Percentiles rank a stretch among this genome's conserved stretches.
Conservation (phyloP, 2,888 invertebrate genomes). For the Actias luna region DNA sequence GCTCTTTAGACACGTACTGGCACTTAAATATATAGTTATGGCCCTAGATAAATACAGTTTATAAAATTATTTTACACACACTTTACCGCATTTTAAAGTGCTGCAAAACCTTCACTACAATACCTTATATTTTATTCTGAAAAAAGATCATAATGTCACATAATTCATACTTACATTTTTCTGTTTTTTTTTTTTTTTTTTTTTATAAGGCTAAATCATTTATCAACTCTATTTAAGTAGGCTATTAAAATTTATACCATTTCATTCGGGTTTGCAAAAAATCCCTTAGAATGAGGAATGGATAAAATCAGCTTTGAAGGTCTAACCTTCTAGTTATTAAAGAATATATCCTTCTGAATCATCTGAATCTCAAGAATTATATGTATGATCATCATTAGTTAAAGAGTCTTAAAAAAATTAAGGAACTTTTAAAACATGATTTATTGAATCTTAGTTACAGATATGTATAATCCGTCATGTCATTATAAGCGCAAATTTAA, state of each 20-base stretch:
- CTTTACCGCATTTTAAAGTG: background rate
- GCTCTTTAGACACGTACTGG: background rate
- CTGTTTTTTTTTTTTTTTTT: background rate
- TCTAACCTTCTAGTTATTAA: too few relatives aligned
- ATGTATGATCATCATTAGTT: too few relatives aligned
- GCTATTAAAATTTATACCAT: background rate
- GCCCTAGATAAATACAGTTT: background rate
- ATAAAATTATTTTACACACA: background rate
- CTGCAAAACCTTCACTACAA: background rate
- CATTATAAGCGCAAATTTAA: background rate
- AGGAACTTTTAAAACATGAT: too few relatives aligned
- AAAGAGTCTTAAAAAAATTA: too few relatives aligned
- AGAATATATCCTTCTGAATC: too few relatives aligned
- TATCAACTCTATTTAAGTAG: background rate
- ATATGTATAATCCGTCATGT: background rate
- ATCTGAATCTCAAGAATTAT: too few relatives aligned
- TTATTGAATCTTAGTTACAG: too few relatives aligned
- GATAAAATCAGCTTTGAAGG: background rate
- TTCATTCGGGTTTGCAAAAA: background rate
- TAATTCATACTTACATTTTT: too few relatives aligned
- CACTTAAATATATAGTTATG: conserved; percentile 3
- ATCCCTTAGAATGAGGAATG: background rate
- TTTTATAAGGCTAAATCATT: too few relatives aligned
- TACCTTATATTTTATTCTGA: background rate
- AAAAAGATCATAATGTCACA: background rate